Base-by-base conservation (phyloP, 2,888 invertebrate genomes). In the Tinea semifulvella region DNA sequence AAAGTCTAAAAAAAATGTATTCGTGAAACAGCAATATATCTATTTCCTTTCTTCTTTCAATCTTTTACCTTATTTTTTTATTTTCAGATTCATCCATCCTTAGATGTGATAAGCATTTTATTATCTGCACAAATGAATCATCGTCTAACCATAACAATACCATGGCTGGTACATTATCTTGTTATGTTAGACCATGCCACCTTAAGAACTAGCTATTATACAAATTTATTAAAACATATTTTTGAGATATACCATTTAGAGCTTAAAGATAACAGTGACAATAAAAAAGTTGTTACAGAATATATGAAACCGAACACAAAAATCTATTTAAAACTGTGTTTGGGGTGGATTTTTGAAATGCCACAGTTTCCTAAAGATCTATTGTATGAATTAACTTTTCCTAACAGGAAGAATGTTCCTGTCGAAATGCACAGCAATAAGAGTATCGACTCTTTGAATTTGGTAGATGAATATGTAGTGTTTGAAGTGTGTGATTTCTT, bases 161-260 rank as follows among this genome's bases (percentile, higher is more conserved):
- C 95, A 0, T 96, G 96, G 96, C 60, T 94, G 13, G 86, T 90
- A 0, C 90, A 94, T 59, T 94, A 90, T 57, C 63, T 96, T 16
- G 86, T 90, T 0, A 91, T 92, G 90, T 64, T 94, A 52, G 95
- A 96, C 63, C 74, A 84, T 49, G 82, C 89, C 1, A 83, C 90
- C 0, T 72, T 92, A 11, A 79, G 88, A 17, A 68, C 91, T 17
- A 84, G 85, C 5, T 88, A 89, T 59, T 90, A 88, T 58, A 73
- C 82, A 40, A 68, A 82, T 22, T 58, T 89, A 13, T 64, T 91
- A 11, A 76, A 84, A 54, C 65, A 81, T 1, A 67, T 96, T 1
- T 87, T 88, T 58, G 75, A 82, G 44, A 71, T 94, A 39, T 90
- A 92, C 63, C 74, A 18, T 2, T 75, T 52, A 18, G 1, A 3